Conservation (phyloP, 2,113 vertebrate genomes). For the Laterallus jamaicensis region DNA sequence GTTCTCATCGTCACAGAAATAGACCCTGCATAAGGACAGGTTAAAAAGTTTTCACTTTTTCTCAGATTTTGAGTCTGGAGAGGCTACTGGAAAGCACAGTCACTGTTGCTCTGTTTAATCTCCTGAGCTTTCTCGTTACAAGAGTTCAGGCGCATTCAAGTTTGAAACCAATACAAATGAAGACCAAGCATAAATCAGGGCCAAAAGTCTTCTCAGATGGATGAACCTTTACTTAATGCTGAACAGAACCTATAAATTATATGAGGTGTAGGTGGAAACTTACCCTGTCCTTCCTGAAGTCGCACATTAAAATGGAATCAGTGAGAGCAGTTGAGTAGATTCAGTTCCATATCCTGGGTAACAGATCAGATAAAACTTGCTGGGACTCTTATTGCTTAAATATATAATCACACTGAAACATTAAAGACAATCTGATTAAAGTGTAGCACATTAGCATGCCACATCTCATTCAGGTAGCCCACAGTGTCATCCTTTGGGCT, state of each 20-base stretch:
- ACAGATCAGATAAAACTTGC: background rate
- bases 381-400: background rate
- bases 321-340: background rate
- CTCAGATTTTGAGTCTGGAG: background rate
- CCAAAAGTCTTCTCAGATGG: background rate
- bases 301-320: background rate
- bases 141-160: background rate
- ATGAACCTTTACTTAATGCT: background rate
- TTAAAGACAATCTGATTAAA: background rate
- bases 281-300: background rate
- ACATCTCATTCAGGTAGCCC: background rate
- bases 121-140: background rate
- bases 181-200: background rate
- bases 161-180: background rate
- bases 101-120: background rate
- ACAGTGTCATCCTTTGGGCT: accelerated
- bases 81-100: background rate
- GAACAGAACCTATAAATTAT: background rate
- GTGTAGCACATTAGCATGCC: background rate
- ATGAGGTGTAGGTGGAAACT: background rate
- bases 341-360: background rate
- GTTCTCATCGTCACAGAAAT: background rate
- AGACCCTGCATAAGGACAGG: background rate
- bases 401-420: background rate
- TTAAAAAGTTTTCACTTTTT: accelerated